Base-by-base conservation (phyloP, 1,140 invertebrate genomes). In the Drosophila quadrilineata region DNA sequence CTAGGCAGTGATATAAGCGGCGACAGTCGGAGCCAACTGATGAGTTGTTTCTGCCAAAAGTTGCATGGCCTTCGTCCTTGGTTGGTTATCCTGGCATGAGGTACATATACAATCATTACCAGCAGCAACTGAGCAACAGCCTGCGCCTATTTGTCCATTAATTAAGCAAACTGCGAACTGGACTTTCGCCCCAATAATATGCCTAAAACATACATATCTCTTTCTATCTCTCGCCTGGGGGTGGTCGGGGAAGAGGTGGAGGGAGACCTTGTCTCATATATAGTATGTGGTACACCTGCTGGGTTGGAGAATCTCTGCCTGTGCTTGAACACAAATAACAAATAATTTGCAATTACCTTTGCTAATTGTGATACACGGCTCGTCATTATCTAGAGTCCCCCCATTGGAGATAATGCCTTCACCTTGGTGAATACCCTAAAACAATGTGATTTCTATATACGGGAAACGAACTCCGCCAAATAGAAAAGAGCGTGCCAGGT, bases 1-100 rank as follows among this genome's bases (percentile, higher is more conserved):
- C 59, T 56, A 65, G 77, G 91, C 93, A 93, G 74, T 82, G 91
- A 71, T 90, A 89, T 43, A 92, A 31, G 58, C 28, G n/a, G n/a
- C n/a, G 54, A 57, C 33, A 53, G 45, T 19, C 6, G 49, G 10
- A 40, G 31, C 16, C 40, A 49, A 56, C 67, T 80, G 76, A 80
- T 68, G 76, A 82, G 69, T 69, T 82, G 76, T 67, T 56, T 49
- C 54, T 49, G 46, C 24, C 60, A 38, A 82, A 80, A 60, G 26
- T 63, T 59, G n/a, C n/a, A n/a, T n/a, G n/a, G n/a, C n/a, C n/a
- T 48, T 40, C 16, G 26, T 40, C 26, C 36, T n/a, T n/a, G n/a
- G n/a, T n/a, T n/a, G n/a, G n/a, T n/a, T n/a, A 35, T n/a, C 26
- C 33, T 43, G 22, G 9, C 33, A 45, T 58, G 54, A 58, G 46